A percentile compares a stretch with the other conserved stretches of the same genome.
phyloP scores from a whole-genome alignment of 1,140 invertebrate species.

The Spodoptera frugiperda region DNA sequence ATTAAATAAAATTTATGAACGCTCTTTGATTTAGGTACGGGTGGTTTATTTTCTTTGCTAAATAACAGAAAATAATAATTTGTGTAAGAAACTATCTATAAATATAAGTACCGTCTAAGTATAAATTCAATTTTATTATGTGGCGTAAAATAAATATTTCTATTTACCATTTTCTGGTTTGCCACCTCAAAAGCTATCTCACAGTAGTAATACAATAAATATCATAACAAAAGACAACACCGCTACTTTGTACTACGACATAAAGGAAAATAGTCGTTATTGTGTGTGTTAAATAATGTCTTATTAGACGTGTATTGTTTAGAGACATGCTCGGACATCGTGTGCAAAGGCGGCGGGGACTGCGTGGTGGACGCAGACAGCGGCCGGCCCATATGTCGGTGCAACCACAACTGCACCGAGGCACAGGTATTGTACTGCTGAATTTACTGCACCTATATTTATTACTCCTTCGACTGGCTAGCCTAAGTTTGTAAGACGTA shows the following conservation, averaged over 20 bases:
- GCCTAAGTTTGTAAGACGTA: background rate
- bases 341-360: conserved; percentile 77
- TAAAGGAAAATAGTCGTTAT: background rate
- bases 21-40: conserved; percentile 16
- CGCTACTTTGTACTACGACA: too few species aligned
- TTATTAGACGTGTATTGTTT: conserved; percentile 20
- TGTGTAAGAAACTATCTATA: too few species aligned
- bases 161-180: too few species aligned
- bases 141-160: too few species aligned
- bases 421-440: conserved; percentile 62
- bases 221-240: too few species aligned
- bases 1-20: conserved; percentile 25
- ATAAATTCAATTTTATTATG: too few species aligned
- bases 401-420: conserved; percentile 81
- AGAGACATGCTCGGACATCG: conserved; percentile 78
- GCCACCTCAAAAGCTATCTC: too few species aligned
- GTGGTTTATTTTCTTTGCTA: background rate
- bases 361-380: conserved; percentile 70
- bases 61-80: background rate
- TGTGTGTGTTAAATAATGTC: conserved; percentile 1
- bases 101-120: too few species aligned
- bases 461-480: conserved; percentile 6
- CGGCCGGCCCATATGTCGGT: conserved; percentile 75
- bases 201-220: too few species aligned
- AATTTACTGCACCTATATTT: conserved; percentile 29